Conservation (phyloP, 1,140 invertebrate genomes). For the Sminthurides bifidus region DNA sequence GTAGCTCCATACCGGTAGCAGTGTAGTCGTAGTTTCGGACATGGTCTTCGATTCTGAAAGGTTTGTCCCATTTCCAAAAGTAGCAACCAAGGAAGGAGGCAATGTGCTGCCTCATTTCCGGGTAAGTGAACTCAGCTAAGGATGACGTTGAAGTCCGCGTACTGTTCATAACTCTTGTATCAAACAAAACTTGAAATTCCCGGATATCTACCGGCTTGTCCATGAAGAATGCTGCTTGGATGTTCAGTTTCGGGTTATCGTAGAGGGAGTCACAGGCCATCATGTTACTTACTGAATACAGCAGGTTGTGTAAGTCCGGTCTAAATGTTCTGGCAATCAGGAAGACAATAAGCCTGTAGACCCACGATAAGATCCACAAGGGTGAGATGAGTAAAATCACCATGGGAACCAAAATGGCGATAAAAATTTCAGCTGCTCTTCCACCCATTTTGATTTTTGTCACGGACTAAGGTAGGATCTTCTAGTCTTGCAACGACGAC, state of each 20-base stretch:
- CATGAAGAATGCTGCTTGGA: background rate
- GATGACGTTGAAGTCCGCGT: background rate
- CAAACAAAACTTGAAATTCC: background rate
- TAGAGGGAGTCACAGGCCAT: background rate
- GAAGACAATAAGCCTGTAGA: no score
- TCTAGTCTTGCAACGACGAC: no score
- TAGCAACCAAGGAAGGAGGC: background rate
- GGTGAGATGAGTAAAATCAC: no score
- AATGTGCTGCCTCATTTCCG: background rate
- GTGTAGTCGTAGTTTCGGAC: background rate
- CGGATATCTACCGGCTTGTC: background rate
- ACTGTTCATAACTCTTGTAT: background rate
- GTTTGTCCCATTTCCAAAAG: slow-evolving; percentile 7
- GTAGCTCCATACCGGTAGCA: background rate
- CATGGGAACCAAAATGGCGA: no score
- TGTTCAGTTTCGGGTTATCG: background rate
- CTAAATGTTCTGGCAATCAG: no score
- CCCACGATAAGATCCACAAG: no score
- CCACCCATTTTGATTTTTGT: no score
- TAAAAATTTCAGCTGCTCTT: no score
- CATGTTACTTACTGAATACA: background rate
- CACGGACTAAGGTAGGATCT: no score
- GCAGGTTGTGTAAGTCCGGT: background rate
- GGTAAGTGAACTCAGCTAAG: background rate
- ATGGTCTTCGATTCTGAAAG: slow-evolving; percentile 1